Percentiles rank a stretch among this genome's conserved stretches.
Evolutionary conservation across 2,113 vertebrate species (phyloP).

Genomic region (Bettongia penicillata): DNA sequence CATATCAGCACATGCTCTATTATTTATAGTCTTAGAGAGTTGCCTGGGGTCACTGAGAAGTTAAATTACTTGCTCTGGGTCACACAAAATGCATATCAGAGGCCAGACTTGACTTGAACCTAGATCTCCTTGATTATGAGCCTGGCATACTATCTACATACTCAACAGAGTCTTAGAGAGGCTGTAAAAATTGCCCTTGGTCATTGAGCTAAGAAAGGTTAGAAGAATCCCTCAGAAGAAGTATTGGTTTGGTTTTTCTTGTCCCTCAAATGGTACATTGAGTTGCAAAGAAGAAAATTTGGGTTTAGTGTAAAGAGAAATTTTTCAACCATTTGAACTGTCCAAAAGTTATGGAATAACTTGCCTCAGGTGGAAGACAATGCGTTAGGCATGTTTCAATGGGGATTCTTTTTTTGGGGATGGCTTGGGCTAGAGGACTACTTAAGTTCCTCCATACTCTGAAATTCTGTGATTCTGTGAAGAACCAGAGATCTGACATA

Average conservation of each 20-base stretch:
- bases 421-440: background rate
- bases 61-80: background rate
- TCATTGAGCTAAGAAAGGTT: no score
- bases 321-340: background rate
- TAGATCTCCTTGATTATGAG: background rate
- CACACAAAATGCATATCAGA: background rate
- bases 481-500: background rate
- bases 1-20: background rate
- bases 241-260: background rate
- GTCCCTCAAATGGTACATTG: background rate
- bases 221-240: background rate
- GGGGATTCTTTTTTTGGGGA: background rate
- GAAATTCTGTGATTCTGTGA: background rate
- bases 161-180: background rate
- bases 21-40: background rate
- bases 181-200: background rate
- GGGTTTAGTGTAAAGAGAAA: background rate
- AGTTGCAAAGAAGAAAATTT: background rate
- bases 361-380: background rate
- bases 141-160: background rate
- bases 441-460: background rate
- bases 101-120: background rate
- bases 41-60: background rate
- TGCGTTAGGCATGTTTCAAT: background rate
- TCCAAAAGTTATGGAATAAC: background rate